Conservation (phyloP, 2,797 vertebrate species). For the Silurus lanzhouensis region DNA sequence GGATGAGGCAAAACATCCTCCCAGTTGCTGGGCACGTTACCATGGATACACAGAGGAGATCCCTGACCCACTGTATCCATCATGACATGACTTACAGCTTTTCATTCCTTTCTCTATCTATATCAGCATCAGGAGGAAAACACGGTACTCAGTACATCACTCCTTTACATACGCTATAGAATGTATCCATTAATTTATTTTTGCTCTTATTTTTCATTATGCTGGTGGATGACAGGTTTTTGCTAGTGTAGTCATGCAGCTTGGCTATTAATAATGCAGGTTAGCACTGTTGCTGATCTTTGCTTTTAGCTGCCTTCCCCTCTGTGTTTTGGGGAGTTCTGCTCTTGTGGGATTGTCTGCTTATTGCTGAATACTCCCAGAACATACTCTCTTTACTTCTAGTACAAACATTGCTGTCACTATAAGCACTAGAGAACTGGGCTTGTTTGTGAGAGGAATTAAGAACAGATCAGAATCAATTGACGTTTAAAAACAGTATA, state of each 20-base stretch:
- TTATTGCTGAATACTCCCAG: slow-evolving; percentile 67
- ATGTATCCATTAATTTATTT: neutral
- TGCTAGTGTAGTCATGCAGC: neutral
- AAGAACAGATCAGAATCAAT: neutral
- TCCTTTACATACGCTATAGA: neutral
- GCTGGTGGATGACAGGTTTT: slow-evolving; percentile 5
- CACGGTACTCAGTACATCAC: slow-evolving; percentile 11
- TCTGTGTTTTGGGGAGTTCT: slow-evolving; percentile 55
- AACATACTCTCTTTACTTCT: slow-evolving; percentile 56
- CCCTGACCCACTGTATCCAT: slow-evolving; percentile 66
- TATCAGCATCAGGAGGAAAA: slow-evolving; percentile 28
- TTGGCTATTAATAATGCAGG: slow-evolving; percentile 52
- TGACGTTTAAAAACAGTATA: neutral
- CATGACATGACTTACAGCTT: slow-evolving; percentile 61
- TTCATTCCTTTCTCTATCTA: slow-evolving; percentile 48
- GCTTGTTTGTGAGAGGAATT: neutral
- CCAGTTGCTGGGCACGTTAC: slow-evolving; percentile 70
- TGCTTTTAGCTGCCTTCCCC: slow-evolving; percentile 38
- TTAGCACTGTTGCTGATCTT: slow-evolving; percentile 30
- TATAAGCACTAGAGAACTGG: slow-evolving; percentile 31
- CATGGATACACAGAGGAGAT: slow-evolving; percentile 72
- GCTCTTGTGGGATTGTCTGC: slow-evolving; percentile 60
- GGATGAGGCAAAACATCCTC: slow-evolving; percentile 65
- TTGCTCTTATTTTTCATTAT: slow-evolving; percentile 12
- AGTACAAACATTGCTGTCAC: slow-evolving; percentile 58